These are phyloP conservation scores for Sycophila texana DNA, from an alignment of 2,888 invertebrate species.

Conservation along the genomic window DNA sequence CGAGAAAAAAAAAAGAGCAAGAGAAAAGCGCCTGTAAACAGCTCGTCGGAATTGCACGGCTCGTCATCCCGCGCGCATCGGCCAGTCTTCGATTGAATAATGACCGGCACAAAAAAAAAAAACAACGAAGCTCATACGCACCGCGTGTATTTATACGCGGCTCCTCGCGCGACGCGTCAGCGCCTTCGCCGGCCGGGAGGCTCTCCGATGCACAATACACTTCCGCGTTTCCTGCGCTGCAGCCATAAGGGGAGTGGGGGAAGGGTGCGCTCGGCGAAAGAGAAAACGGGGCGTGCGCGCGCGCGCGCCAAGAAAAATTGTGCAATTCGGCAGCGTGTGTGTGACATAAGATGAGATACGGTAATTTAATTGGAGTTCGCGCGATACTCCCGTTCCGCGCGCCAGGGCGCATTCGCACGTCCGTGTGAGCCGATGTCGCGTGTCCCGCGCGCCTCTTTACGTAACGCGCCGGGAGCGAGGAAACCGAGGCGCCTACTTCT, in stretches of 20 bases:
- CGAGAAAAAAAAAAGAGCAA: no score
- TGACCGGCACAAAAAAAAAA: neutral
- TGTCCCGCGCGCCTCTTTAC: conserved; percentile 10
- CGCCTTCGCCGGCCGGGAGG: conserved; percentile 19
- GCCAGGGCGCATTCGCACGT: neutral
- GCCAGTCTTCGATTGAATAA: conserved; percentile 21
- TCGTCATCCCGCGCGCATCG: no score
- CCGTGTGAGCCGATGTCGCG: neutral
- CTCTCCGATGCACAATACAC: conserved; percentile 1
- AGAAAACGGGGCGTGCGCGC: neutral
- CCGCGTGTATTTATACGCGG: neutral
- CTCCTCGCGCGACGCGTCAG: conserved; percentile 28
- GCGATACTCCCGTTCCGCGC: conserved; percentile 19
- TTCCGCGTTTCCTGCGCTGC: conserved; percentile 48
- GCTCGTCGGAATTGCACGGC: no score
- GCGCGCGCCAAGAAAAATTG: conserved; percentile 44
- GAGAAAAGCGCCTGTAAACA: no score
- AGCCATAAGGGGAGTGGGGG: neutral
- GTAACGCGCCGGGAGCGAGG: conserved; percentile 19
- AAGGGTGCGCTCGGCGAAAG: neutral
- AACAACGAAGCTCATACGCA: neutral
- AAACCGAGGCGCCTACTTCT: neutral
- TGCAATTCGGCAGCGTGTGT: conserved; percentile 28
- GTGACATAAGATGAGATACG: conserved; percentile 42
- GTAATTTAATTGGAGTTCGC: conserved; percentile 35